Conservation (phyloP, 2,113 vertebrate species). For the Xiphophorus maculatus region DNA sequence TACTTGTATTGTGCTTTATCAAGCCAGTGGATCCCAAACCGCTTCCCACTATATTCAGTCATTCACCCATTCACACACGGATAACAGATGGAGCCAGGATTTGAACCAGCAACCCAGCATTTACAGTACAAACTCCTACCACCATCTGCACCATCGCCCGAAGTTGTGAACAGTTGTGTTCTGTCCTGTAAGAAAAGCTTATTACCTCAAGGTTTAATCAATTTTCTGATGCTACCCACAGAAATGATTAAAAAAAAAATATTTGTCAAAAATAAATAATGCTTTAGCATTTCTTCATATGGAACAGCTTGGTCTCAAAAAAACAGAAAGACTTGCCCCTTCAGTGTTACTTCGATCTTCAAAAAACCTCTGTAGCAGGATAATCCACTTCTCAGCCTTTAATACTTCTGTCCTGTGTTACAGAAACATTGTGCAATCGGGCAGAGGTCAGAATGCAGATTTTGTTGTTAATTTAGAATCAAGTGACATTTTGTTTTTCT, state of each 20-base stretch:
- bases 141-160: too few species aligned
- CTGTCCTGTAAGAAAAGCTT: neutral
- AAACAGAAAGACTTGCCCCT: neutral
- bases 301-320: neutral
- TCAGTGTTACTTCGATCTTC: conserved; percentile 4
- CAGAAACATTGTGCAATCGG: neutral
- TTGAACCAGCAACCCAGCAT: too few species aligned
- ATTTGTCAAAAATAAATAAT: neutral
- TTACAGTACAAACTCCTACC: too few species aligned
- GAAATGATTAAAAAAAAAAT: neutral
- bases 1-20: too few species aligned
- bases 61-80: too few species aligned
- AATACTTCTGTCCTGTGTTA: neutral
- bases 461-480: neutral
- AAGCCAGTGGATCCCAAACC: too few species aligned
- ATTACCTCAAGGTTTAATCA: neutral
- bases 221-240: neutral
- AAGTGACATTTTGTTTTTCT: neutral
- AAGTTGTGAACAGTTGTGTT: neutral
- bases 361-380: neutral
- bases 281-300: neutral
- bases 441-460: neutral
- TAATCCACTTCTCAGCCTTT: neutral
- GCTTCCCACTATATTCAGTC: too few species aligned
- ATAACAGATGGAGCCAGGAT: too few species aligned